Evolutionary conservation across 2,113 vertebrate species (phyloP).

Genomic region (rabbit (Oryctolagus cuniculus)): DNA sequence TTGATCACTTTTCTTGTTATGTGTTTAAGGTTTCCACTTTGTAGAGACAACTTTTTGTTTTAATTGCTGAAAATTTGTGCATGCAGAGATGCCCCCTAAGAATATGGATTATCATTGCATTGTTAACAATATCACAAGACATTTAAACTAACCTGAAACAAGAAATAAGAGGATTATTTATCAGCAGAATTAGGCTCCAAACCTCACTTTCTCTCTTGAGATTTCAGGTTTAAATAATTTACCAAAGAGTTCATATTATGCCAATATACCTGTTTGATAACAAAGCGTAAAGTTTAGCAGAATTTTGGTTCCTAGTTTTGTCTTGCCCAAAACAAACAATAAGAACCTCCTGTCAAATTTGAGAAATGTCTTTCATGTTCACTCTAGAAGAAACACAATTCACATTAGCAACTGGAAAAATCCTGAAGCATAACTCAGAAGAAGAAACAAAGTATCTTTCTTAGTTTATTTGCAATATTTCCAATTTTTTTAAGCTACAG

Average conservation of each 20-base stretch:
- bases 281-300: background rate
- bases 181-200: background rate
- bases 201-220: background rate
- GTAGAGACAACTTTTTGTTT: slow-evolving; percentile 33
- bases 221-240: background rate
- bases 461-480: background rate
- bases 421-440: background rate
- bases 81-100: background rate
- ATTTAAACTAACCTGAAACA: background rate
- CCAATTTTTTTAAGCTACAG: background rate
- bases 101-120: background rate
- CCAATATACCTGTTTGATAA: background rate
- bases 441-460: background rate
- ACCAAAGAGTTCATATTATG: background rate
- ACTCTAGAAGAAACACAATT: background rate
- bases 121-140: slow-evolving; percentile 6
- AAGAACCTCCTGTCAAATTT: slow-evolving; percentile 30
- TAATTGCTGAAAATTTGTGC: slow-evolving; percentile 45
- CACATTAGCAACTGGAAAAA: background rate
- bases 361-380: slow-evolving; percentile 52
- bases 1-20: slow-evolving; percentile 79
- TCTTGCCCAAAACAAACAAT: background rate
- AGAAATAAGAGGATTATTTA: slow-evolving; percentile 15
- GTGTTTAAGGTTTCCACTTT: slow-evolving; percentile 29
- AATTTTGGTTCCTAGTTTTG: slow-evolving; percentile 25